Evolutionary conservation across 2,113 vertebrate genomes (phyloP).

Genomic region (Nothocercus nigrocapillus): DNA sequence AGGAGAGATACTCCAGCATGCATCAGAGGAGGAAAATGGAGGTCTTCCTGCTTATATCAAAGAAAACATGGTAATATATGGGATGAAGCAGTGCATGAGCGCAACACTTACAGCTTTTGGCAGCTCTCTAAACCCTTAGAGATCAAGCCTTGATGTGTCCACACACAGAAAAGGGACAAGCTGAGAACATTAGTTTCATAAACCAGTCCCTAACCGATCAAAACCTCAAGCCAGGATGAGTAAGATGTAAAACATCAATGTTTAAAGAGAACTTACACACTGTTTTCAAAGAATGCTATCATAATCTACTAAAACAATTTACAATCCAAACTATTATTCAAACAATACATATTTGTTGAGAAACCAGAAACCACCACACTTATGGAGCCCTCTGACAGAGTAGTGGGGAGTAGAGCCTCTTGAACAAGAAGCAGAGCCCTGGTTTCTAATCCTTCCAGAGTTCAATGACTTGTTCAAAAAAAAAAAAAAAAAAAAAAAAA

Average conservation of each 20-base stretch:
- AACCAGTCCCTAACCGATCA: background rate
- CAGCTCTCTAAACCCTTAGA: background rate
- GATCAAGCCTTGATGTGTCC: background rate
- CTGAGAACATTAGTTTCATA: background rate
- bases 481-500: no score
- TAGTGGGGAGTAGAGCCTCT: background rate
- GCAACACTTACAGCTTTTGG: background rate
- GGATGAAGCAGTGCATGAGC: background rate
- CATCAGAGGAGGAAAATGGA: background rate
- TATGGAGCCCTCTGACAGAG: background rate
- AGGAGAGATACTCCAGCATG: rapidly evolving
- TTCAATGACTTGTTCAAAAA: background rate
- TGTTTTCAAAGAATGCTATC: background rate
- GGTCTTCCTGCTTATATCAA: background rate
- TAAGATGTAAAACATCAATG: background rate
- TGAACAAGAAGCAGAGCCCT: background rate
- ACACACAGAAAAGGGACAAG: background rate
- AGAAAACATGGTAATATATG: background rate
- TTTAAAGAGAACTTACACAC: background rate
- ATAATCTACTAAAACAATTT: background rate
- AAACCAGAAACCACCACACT: background rate
- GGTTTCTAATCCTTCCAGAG: background rate
- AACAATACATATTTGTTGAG: background rate
- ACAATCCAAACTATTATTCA: background rate
- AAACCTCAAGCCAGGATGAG: background rate